Conservation (phyloP, 1,140 invertebrate genomes). For the Magallana gigas region DNA sequence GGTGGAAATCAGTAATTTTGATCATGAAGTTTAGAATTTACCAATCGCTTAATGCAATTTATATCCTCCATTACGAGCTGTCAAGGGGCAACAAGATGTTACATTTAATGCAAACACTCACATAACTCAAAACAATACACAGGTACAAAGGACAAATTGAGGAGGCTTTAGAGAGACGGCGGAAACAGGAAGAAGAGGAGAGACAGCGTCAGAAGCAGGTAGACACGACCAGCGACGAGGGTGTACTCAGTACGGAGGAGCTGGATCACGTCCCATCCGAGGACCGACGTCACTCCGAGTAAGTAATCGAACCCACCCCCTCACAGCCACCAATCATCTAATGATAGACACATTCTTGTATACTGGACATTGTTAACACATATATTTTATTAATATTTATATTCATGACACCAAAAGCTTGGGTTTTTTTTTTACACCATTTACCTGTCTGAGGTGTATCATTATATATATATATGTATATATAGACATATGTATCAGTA, state of each 20-base stretch:
- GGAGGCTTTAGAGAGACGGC: constrained; percentile 49
- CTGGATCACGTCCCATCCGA: constrained; percentile 70
- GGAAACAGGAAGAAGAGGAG: constrained; percentile 53
- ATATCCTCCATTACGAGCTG: too few relatives aligned
- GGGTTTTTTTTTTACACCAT: not conserved
- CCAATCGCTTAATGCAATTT: too few relatives aligned
- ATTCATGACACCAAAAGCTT: not conserved
- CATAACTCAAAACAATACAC: not conserved
- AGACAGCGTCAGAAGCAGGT: constrained; percentile 63
- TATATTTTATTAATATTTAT: not conserved
- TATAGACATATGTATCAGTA: not conserved
- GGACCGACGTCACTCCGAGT: constrained; percentile 77
- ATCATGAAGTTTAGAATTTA: too few relatives aligned
- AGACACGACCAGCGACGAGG: constrained; percentile 80
- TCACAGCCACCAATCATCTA: not conserved
- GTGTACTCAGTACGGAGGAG: constrained; percentile 83
- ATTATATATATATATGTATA: not conserved
- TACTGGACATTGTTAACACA: not conserved
- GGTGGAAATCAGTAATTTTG: too few relatives aligned
- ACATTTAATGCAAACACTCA: too few relatives aligned
- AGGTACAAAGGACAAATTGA: constrained; percentile 49
- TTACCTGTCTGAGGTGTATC: not conserved
- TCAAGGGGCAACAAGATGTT: too few relatives aligned
- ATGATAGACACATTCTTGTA: not conserved
- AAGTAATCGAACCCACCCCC: constrained; percentile 50